Percentiles rank a stretch among this genome's conserved stretches.
Evolutionary conservation across 1,140 invertebrate genomes (phyloP).

Genomic region (Bombyx mandarina): DNA sequence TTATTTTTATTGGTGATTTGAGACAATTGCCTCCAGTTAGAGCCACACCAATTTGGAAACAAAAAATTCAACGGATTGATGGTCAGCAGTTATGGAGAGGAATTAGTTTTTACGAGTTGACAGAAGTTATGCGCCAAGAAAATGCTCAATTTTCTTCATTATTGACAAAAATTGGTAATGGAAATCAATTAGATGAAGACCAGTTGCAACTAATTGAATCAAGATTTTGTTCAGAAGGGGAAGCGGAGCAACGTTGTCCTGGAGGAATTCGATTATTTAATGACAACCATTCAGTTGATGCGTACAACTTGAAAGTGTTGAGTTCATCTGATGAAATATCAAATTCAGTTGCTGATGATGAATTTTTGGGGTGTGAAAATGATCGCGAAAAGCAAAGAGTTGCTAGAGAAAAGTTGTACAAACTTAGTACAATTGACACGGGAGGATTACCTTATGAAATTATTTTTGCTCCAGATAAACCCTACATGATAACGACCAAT

Average conservation of each 20-base stretch:
- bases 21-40: constrained; percentile 17
- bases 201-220: constrained; percentile 1
- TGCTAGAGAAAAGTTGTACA: constrained; percentile 2
- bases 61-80: constrained; percentile 8
- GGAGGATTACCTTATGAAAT: constrained; percentile 3
- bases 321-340: neutral
- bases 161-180: constrained; percentile 10
- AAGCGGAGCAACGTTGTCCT: neutral
- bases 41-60: constrained; percentile 15
- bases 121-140: constrained; percentile 13
- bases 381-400: neutral
- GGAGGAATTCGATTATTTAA: constrained; percentile 3
- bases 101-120: constrained; percentile 20
- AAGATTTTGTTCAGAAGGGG: neutral
- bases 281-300: neutral
- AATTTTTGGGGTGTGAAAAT: neutral
- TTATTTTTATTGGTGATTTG: constrained; percentile 16
- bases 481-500: constrained; percentile 3
- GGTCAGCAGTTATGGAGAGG: constrained; percentile 11
- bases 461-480: neutral
- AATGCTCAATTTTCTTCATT: constrained; percentile 14
- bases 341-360: constrained; percentile 1
- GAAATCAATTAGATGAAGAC: neutral
- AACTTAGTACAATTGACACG: neutral
- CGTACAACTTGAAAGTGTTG: constrained; percentile 2